Conservation (phyloP, 2,113 vertebrate genomes). For the Hiodon alosoides region DNA sequence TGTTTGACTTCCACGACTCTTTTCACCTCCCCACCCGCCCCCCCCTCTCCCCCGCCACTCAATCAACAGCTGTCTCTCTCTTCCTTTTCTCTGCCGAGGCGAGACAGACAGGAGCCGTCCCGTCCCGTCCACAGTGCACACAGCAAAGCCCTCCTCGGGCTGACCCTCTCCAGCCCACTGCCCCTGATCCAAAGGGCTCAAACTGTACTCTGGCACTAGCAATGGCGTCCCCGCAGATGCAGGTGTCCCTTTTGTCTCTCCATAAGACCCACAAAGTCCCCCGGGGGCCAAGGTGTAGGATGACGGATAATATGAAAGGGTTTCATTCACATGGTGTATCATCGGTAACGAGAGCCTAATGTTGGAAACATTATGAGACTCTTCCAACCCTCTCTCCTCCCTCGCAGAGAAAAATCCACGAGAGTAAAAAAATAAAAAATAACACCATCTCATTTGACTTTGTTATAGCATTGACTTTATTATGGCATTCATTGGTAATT, state of each 20-base stretch:
- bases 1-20: too few relatives aligned
- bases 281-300: conserved; percentile 34
- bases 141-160: not conserved
- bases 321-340: conserved; percentile 15
- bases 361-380: not conserved
- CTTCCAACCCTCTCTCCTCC: conserved; percentile 16
- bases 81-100: too few relatives aligned
- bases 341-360: conserved; percentile 32
- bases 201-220: conserved; percentile 13
- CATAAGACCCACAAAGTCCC: conserved; percentile 33
- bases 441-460: conserved; percentile 17
- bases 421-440: conserved; percentile 31
- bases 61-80: conserved; percentile 5
- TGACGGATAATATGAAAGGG: conserved; percentile 38
- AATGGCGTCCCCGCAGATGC: conserved; percentile 37
- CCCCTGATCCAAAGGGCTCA: not conserved
- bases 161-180: conserved; percentile 3
- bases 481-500: conserved; percentile 16
- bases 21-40: not conserved
- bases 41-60: not conserved
- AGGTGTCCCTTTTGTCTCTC: conserved; percentile 41
- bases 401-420: conserved; percentile 19
- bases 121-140: not conserved
- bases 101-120: not conserved
- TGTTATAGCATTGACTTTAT: not conserved